These are phyloP conservation scores for Thalassarche chlororhynchos DNA, from an alignment of 2,113 vertebrate species.

Conservation along the genomic window DNA sequence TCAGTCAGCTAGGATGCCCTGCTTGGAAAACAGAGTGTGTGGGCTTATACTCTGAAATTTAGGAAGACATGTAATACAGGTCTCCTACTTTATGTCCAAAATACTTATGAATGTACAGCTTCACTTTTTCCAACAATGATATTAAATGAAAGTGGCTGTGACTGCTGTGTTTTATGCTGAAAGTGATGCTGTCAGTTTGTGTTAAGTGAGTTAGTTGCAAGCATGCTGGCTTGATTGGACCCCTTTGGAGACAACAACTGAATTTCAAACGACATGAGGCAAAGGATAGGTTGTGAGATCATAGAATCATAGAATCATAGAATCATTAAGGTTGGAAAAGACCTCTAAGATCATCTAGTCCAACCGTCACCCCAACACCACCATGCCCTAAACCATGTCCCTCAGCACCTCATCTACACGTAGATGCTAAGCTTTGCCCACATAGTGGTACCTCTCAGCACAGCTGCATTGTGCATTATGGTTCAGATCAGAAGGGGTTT, in stretches of 20 bases:
- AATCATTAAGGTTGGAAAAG: too few species aligned
- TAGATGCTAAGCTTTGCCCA: neutral
- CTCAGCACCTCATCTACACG: too few species aligned
- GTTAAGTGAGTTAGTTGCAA: neutral
- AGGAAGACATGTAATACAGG: neutral
- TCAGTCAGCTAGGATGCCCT: neutral
- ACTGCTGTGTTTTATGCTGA: neutral
- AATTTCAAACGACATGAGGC: neutral
- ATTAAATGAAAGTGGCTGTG: neutral
- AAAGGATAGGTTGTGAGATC: neutral
- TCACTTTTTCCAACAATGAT: neutral
- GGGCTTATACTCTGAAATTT: neutral
- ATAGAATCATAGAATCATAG: too few species aligned
- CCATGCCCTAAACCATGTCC: too few species aligned
- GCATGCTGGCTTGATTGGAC: neutral
- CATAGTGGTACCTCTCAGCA: neutral
- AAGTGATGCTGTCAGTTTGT: neutral
- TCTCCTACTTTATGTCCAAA: neutral
- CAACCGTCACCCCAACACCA: too few species aligned
- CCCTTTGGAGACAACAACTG: neutral
- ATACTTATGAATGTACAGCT: rapidly evolving
- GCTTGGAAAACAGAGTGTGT: neutral
- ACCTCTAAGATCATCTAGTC: too few species aligned
- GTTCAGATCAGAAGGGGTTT: rapidly evolving
- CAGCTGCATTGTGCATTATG: neutral